Evolutionary conservation across 1,140 invertebrate species (phyloP).

Genomic region (Sarcophaga bullata): DNA sequence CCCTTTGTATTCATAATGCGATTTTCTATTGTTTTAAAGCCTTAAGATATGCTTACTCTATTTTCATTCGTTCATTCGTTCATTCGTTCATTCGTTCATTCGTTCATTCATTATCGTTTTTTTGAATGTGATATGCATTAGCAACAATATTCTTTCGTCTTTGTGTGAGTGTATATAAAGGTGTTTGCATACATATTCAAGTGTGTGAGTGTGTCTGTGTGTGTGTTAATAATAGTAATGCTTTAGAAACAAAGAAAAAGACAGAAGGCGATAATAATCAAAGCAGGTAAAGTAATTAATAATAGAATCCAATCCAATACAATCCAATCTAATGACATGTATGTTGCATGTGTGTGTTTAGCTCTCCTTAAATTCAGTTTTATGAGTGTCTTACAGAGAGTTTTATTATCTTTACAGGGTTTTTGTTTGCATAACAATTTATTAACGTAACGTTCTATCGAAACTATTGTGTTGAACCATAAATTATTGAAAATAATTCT

Average conservation of each 20-base stretch:
- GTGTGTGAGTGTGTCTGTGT: not conserved
- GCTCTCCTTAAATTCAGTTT: too few species aligned
- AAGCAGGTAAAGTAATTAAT: slow-evolving; percentile 22
- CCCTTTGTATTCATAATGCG: not conserved
- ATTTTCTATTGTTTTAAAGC: not conserved
- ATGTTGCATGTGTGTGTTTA: not conserved
- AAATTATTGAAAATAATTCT: too few species aligned
- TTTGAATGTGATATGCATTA: too few species aligned
- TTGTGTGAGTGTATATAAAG: not conserved
- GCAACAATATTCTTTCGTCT: not conserved
- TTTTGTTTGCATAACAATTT: too few species aligned
- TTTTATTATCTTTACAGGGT: too few species aligned
- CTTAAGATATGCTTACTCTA: slow-evolving; percentile 4
- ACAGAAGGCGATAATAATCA: not conserved
- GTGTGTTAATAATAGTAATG: slow-evolving; percentile 8
- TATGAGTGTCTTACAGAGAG: too few species aligned
- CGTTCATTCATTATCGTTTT: not conserved
- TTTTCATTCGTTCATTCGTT: not conserved
- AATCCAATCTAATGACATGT: not conserved
- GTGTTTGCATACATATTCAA: not conserved
- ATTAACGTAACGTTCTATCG: too few species aligned
- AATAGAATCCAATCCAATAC: slow-evolving; percentile 9
- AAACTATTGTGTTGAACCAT: too few species aligned
- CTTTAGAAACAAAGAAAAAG: not conserved
- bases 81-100: not conserved